Percentiles rank a stretch among this genome's conserved stretches.
These are phyloP conservation scores for Halcyon malimbica DNA, from an alignment of 2,113 vertebrate species.

Conservation along the genomic window DNA sequence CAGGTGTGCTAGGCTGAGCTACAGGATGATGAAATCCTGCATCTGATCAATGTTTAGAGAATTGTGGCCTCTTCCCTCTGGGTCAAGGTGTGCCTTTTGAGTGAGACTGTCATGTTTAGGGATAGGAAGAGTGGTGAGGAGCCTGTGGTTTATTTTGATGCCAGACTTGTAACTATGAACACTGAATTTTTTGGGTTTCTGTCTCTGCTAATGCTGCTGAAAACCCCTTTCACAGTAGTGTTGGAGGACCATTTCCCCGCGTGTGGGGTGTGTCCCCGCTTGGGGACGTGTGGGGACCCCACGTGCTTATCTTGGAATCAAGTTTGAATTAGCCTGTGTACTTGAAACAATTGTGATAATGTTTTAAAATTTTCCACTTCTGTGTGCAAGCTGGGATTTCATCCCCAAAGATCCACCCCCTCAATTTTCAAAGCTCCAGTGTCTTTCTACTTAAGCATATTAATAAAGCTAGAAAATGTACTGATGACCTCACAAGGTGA, in stretches of 20 bases:
- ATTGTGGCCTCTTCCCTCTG: background rate
- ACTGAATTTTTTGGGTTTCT: background rate
- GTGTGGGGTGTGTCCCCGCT: background rate
- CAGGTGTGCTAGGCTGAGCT: background rate
- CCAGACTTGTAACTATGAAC: background rate
- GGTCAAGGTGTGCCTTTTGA: background rate
- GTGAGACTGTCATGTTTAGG: background rate
- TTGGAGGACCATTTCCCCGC: background rate
- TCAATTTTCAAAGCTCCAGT: background rate
- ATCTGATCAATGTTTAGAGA: background rate
- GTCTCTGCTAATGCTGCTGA: background rate
- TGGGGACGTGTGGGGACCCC: background rate
- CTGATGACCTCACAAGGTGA: background rate
- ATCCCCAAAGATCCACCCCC: constrained; percentile 16
- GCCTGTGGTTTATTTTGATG: background rate
- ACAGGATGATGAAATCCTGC: background rate
- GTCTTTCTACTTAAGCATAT: background rate
- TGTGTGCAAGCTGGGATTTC: constrained; percentile 39
- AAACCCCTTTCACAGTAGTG: background rate
- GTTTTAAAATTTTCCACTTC: constrained; percentile 47
- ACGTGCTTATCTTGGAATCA: constrained; percentile 13
- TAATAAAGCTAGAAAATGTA: background rate
- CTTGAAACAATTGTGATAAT: constrained; percentile 46
- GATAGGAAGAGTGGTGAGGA: background rate
- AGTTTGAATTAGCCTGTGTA: constrained; percentile 24